Conservation (phyloP, 2,888 invertebrate genomes). For the Rotaria macrura region DNA sequence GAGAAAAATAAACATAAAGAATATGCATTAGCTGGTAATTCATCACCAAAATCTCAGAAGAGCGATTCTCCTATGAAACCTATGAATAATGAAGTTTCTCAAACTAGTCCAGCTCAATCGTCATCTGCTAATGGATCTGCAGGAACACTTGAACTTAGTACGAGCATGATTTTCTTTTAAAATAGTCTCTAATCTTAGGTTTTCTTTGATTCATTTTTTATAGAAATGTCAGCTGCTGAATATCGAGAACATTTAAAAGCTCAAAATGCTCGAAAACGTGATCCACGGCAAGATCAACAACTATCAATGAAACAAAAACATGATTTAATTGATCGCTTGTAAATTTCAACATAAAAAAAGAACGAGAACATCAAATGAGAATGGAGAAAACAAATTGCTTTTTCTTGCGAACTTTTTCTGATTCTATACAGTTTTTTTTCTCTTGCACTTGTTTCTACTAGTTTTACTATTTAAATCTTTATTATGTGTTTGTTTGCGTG, state of each 20-base stretch:
- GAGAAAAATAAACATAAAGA: neutral
- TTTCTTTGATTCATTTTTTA: neutral
- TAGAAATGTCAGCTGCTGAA: neutral
- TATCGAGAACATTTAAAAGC: neutral
- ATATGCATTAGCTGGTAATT: neutral
- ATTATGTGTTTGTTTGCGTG: neutral
- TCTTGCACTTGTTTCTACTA: neutral
- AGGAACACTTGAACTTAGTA: neutral
- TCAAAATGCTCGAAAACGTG: neutral
- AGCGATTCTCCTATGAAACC: neutral
- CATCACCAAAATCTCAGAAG: neutral
- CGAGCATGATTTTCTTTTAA: neutral
- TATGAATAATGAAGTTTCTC: neutral
- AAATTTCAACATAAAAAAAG: neutral
- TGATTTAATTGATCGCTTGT: neutral
- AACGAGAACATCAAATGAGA: neutral
- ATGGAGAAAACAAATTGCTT: neutral
- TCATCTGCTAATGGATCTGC: neutral
- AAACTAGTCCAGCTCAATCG: neutral
- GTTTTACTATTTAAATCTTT: neutral
- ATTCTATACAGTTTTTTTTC: neutral
- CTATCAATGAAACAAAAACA: neutral
- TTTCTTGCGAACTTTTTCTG: neutral
- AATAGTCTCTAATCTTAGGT: too few species aligned
- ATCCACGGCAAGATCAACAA: neutral